Evolutionary conservation across 2,113 vertebrate species (phyloP), one percentile per base, ranked within the genome.

Genomic region (Blennius ocellaris): DNA sequence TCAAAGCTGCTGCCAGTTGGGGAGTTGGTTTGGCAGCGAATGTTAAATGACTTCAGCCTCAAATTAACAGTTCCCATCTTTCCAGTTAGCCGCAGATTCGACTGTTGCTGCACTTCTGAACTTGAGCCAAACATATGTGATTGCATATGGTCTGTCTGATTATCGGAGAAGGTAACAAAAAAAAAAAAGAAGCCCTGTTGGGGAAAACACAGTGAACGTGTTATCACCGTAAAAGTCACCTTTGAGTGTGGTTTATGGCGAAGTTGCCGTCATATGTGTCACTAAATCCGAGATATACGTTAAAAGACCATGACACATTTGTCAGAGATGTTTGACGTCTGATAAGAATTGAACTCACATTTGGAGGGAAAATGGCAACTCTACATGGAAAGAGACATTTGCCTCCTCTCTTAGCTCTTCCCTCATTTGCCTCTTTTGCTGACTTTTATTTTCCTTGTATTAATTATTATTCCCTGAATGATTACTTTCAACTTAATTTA

Each of bases 1-100:
- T 36, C 62, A 59, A 57, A 52, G 49, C 60, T 56, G 38, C 44
- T 84, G 81, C 53, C 80, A 70, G 55, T 63, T 75, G 67, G 74
- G 76, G 8, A 52, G 60, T 71, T 73, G 73, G 48, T 83, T 85
- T 86, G 76, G 82, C 79, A 83, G 76, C 41, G 52, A 6, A 58
- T 36, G 43, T 59, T 30, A 17, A 80, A 69, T 77, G 53, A 87
- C 78, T 69, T 85, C 59, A 80, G 62, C 69, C 61, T 86, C 64
- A 84, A 76, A 83, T 83, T 17, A 85, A 49, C 73, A 76, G 64
- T 67, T 65, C 44, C 17, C 50, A n/a, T 83, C 67, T 70, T 68
- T 55, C 15, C 63, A 69, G 41, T 60, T 11, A 2, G 65, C 56
- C 37, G 9, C 56, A 40, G 64, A 51, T 75, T 45, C 65, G 49